These are phyloP conservation scores for Ceramica pisi DNA, from an alignment of 2,888 invertebrate genomes.

Conservation along the genomic window DNA sequence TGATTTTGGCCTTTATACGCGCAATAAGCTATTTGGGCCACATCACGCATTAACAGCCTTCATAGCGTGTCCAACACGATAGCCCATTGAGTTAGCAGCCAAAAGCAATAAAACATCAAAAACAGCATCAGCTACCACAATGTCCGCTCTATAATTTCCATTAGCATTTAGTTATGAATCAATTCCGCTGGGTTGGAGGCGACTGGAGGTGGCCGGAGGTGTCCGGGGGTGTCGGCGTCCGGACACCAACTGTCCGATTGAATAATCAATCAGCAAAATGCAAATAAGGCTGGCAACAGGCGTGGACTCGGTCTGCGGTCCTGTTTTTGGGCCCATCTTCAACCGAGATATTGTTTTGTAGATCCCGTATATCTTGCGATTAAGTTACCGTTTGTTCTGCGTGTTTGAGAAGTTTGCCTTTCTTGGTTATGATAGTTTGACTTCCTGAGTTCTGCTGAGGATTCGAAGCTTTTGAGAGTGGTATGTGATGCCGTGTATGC, in stretches of 20 bases:
- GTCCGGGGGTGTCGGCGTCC: constrained; percentile 59
- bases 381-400: constrained; percentile 52
- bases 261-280: constrained; percentile 89
- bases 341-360: constrained; percentile 57
- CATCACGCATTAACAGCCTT: constrained; percentile 23
- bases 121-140: constrained; percentile 35
- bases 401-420: constrained; percentile 36
- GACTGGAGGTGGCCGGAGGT: constrained; percentile 20
- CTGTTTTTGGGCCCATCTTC: constrained; percentile 67
- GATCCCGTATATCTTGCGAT: constrained; percentile 51
- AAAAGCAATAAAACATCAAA: constrained; percentile 33
- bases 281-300: constrained; percentile 87
- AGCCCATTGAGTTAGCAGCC: constrained; percentile 12
- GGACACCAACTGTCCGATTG: constrained; percentile 81
- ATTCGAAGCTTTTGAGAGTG: background rate
- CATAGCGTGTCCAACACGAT: constrained; percentile 23
- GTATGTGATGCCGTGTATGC: background rate
- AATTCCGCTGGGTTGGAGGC: constrained; percentile 72
- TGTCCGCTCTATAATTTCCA: constrained; percentile 77
- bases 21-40: background rate
- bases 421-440: constrained; percentile 47
- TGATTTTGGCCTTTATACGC: background rate
- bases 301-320: constrained; percentile 69
- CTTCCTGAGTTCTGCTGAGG: constrained; percentile 5
- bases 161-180: constrained; percentile 85